These are phyloP conservation scores for Drosophila macrospina DNA, from an alignment of 2,888 invertebrate species.

Conservation along the genomic window DNA sequence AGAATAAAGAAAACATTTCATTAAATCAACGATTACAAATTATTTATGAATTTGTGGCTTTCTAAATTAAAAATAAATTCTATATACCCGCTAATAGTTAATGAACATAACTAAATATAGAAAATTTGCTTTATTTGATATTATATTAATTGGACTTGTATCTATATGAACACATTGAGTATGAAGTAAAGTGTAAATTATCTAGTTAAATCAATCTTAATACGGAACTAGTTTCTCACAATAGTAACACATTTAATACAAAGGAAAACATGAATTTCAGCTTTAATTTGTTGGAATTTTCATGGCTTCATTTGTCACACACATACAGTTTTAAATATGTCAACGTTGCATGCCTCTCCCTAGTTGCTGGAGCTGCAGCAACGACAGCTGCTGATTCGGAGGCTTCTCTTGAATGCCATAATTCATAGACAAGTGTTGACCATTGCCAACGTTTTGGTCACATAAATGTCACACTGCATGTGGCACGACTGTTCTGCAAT, in stretches of 20 bases:
- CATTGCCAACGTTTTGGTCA: conserved; percentile 43
- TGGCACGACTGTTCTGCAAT: conserved; percentile 71
- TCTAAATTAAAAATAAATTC: no score
- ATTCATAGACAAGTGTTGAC: conserved; percentile 64
- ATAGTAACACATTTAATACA: not conserved
- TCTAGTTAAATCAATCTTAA: not conserved
- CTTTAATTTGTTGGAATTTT: not conserved
- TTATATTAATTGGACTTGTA: no score
- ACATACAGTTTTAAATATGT: conserved; percentile 56
- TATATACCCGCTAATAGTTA: no score
- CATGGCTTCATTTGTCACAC: conserved; percentile 60
- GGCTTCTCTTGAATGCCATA: conserved; percentile 53
- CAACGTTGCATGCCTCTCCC: conserved; percentile 40
- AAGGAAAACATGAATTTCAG: not conserved
- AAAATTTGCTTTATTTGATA: no score
- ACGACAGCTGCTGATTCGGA: conserved; percentile 17
- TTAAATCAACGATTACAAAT: no score
- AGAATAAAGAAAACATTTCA: no score
- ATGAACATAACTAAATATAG: no score
- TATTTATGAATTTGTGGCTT: no score
- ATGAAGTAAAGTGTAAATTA: no score
- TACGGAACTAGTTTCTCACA: not conserved
- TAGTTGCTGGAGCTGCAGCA: conserved; percentile 7
- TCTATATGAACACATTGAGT: no score
- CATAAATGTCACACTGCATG: conserved; percentile 71